These are phyloP conservation scores for Amphilophus citrinellus DNA, from an alignment of 2,113 vertebrate genomes.

Conservation along the genomic window DNA sequence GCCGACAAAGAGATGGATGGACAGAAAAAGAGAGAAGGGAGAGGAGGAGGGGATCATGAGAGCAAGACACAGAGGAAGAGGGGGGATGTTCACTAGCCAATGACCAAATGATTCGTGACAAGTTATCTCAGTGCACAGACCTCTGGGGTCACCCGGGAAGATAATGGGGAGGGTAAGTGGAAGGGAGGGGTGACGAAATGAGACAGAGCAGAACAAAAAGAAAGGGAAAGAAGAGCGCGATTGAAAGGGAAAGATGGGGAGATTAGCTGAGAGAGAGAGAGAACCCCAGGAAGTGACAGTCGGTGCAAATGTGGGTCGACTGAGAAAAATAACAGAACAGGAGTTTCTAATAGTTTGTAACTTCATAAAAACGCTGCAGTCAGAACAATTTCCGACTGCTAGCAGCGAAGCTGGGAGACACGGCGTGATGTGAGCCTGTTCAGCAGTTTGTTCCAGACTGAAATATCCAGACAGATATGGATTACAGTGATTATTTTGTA, in stretches of 20 bases:
- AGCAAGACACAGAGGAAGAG: slow-evolving; percentile 9
- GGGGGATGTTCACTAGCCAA: slow-evolving; percentile 30
- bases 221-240: slow-evolving; percentile 1
- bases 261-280: background rate
- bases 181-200: slow-evolving; percentile 16
- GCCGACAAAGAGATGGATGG: background rate
- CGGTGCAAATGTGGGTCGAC: slow-evolving; percentile 7
- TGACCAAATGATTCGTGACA: slow-evolving; percentile 75
- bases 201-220: slow-evolving; percentile 20
- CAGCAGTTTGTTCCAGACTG: background rate
- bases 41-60: background rate
- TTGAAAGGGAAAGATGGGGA: slow-evolving; percentile 25
- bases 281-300: background rate
- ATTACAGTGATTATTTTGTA: background rate
- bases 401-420: background rate
- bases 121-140: slow-evolving; percentile 64
- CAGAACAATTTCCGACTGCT: background rate
- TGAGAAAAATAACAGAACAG: background rate
- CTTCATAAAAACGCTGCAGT: background rate
- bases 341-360: background rate
- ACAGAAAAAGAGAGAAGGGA: background rate
- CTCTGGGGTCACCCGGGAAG: slow-evolving; percentile 45
- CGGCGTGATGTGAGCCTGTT: background rate
- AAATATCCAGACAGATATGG: background rate
- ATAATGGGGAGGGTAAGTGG: slow-evolving; percentile 44